Evolutionary conservation across 2,797 vertebrate species (phyloP).

Genomic region (Psittacula derbiana): DNA sequence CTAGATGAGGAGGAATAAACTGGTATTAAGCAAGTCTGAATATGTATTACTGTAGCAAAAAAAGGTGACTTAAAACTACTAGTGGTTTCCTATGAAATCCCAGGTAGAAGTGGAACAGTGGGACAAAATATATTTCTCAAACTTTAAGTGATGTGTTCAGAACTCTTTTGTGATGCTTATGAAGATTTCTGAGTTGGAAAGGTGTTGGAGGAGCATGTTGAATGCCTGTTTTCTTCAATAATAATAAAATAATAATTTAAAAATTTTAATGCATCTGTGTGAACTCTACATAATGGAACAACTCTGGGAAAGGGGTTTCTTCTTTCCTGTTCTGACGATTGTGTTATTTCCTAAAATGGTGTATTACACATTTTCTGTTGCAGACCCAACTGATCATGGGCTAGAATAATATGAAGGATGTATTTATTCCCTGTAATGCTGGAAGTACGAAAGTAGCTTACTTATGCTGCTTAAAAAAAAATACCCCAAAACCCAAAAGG

Average conservation of each 20-base stretch:
- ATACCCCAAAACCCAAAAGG: not conserved
- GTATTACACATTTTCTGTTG: not conserved
- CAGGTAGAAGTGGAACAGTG: not conserved
- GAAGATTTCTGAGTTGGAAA: not conserved
- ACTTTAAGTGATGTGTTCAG: not conserved
- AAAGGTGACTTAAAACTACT: not conserved
- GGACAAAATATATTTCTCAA: not conserved
- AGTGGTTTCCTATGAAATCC: not conserved
- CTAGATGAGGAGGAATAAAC: not conserved
- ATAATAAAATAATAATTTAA: not conserved
- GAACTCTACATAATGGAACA: not conserved
- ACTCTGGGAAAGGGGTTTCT: not conserved
- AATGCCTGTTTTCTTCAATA: not conserved
- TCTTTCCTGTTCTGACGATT: not conserved
- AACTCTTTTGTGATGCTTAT: not conserved
- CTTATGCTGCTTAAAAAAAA: not conserved
- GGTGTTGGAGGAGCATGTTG: not conserved
- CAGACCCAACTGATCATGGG: not conserved
- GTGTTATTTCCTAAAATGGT: not conserved
- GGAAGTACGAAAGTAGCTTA: not conserved
- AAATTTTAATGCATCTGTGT: not conserved
- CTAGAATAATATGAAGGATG: not conserved
- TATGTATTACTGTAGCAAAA: not conserved
- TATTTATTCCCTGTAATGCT: not conserved
- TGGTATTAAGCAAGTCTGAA: not conserved